A percentile compares a stretch with the other conserved stretches of the same genome.
These are phyloP conservation scores for Hypomesus transpacificus DNA, from an alignment of 2,113 vertebrate genomes.

Conservation along the genomic window DNA sequence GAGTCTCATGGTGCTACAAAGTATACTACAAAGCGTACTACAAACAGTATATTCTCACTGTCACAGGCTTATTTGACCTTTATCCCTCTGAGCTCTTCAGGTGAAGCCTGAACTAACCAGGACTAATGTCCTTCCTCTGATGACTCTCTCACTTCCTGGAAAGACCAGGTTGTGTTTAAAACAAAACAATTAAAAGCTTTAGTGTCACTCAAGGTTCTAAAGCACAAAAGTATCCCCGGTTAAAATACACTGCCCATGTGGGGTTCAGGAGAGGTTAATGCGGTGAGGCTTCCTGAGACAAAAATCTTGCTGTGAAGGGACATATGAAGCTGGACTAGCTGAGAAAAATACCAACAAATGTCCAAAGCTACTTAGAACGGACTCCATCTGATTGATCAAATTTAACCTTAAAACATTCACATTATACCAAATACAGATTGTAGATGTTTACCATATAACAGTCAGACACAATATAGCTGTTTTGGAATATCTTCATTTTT, in stretches of 20 bases:
- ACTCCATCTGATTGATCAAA: neutral
- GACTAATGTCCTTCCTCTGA: too few species aligned
- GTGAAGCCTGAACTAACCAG: neutral
- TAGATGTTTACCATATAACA: neutral
- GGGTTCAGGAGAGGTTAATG: too few species aligned
- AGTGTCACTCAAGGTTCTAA: too few species aligned
- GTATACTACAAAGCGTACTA: too few species aligned
- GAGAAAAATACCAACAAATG: neutral
- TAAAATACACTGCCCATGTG: too few species aligned
- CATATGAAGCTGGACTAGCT: neutral
- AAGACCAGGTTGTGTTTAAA: too few species aligned
- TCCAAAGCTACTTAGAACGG: neutral
- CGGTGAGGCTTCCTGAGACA: too few species aligned
- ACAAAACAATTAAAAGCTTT: too few species aligned
- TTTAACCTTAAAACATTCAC: neutral
- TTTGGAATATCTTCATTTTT: conserved; percentile 38
- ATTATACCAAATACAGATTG: neutral
- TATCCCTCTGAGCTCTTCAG: neutral
- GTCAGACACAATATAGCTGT: conserved; percentile 9
- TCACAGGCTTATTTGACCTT: neutral
- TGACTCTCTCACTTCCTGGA: too few species aligned
- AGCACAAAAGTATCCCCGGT: too few species aligned
- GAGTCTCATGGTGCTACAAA: too few species aligned
- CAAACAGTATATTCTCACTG: too few species aligned
- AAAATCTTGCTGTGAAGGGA: neutral